Conservation (phyloP, 2,113 vertebrate genomes). For the Paratilapia polleni region DNA sequence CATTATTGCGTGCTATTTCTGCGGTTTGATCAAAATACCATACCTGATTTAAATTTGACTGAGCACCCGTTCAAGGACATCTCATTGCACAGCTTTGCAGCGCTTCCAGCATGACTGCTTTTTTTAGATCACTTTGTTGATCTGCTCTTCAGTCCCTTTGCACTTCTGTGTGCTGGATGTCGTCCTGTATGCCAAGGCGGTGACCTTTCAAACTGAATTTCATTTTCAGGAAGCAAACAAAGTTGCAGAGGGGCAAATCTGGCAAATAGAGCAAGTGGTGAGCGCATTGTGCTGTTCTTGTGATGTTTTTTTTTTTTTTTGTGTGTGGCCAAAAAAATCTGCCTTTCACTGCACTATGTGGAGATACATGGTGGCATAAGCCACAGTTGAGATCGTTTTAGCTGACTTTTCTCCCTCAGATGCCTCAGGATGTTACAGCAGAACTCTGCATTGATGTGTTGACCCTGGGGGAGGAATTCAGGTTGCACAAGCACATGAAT, state of each 20-base stretch:
- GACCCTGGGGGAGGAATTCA: background rate
- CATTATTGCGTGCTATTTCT: background rate
- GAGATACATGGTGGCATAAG: background rate
- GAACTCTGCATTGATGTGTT: background rate
- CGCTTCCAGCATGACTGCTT: background rate
- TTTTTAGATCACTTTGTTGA: background rate
- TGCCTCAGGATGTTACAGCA: background rate
- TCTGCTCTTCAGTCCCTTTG: background rate
- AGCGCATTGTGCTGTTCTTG: background rate
- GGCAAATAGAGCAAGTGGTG: background rate
- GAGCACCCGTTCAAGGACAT: background rate
- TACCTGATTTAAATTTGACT: background rate
- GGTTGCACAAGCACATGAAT: too few species aligned
- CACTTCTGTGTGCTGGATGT: background rate
- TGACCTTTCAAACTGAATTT: background rate
- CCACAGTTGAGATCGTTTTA: background rate
- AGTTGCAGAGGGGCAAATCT: background rate
- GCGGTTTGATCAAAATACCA: background rate
- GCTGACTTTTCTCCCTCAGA: background rate
- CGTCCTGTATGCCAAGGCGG: background rate
- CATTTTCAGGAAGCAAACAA: background rate
- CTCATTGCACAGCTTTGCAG: background rate
- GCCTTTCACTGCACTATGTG: background rate
- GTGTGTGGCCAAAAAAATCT: background rate
- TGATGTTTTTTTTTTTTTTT: too few species aligned